These are phyloP conservation scores for Stenichneumon culpator DNA, from an alignment of 2,888 invertebrate genomes.

Conservation along the genomic window DNA sequence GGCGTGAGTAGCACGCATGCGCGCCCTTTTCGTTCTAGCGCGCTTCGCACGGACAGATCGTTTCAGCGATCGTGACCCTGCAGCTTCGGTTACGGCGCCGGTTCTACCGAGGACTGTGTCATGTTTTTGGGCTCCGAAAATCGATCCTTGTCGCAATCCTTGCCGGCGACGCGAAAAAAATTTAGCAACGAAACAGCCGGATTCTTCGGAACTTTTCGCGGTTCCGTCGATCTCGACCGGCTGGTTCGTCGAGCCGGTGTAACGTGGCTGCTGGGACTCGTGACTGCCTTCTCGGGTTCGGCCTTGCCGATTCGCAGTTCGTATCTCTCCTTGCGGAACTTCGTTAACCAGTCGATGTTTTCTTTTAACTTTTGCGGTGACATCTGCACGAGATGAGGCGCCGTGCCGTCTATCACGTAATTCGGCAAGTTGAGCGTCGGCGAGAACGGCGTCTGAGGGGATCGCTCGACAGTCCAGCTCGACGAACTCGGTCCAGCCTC, in stretches of 20 bases:
- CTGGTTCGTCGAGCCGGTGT: conserved; percentile 74
- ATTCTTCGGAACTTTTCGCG: conserved; percentile 75
- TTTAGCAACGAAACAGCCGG: conserved; percentile 76
- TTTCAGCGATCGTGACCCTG: not conserved
- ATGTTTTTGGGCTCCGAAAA: conserved; percentile 28
- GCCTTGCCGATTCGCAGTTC: conserved; percentile 78
- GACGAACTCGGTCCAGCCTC: conserved; percentile 78
- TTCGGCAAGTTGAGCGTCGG: conserved; percentile 92
- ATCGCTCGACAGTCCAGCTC: conserved; percentile 62
- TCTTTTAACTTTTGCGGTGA: conserved; percentile 90
- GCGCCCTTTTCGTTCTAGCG: conserved; percentile 6
- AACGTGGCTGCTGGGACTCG: conserved; percentile 72
- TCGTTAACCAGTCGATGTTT: conserved; percentile 91
- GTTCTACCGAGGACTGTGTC: conserved; percentile 20
- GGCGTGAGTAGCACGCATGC: not conserved
- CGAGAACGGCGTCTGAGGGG: conserved; percentile 83
- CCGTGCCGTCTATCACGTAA: conserved; percentile 91
- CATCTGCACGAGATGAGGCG: conserved; percentile 90
- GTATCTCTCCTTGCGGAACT: conserved; percentile 87
- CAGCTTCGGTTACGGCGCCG: conserved; percentile 37
- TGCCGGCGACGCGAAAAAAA: conserved; percentile 76
- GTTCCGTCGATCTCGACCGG: conserved; percentile 77
- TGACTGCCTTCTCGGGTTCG: conserved; percentile 74
- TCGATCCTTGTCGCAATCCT: conserved; percentile 67
- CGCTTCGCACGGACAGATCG: conserved; percentile 2